These are phyloP conservation scores for Buathra laborator DNA, from an alignment of 2,888 invertebrate genomes.

Conservation along the genomic window DNA sequence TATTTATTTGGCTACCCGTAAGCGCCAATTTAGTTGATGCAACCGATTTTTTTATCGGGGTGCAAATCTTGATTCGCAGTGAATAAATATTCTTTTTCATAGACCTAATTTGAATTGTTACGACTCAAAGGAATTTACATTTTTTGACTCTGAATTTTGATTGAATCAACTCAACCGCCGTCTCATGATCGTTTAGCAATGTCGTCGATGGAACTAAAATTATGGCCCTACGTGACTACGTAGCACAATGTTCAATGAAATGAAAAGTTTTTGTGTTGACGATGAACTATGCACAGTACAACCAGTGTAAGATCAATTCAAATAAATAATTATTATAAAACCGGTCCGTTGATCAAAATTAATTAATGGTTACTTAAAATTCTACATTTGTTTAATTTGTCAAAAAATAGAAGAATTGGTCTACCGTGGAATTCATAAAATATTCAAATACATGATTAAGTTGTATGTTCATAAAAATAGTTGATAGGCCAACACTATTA, in stretches of 20 bases:
- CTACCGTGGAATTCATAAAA: background rate
- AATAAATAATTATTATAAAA: constrained; percentile 1
- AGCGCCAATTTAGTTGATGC: too few relatives aligned
- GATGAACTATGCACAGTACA: background rate
- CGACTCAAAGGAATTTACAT: constrained; percentile 3
- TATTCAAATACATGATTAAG: background rate
- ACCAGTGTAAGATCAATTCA: background rate
- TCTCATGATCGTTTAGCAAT: background rate
- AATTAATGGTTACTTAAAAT: constrained; percentile 6
- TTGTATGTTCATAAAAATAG: constrained; percentile 9
- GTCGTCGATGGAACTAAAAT: background rate
- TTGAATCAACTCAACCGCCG: constrained; percentile 5
- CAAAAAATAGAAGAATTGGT: constrained; percentile 5
- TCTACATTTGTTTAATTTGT: background rate
- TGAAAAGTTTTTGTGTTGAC: background rate
- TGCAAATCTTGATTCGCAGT: background rate
- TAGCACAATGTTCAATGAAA: constrained; percentile 14
- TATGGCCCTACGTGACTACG: constrained; percentile 6
- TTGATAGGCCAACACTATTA: background rate
- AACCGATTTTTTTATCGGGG: too few relatives aligned
- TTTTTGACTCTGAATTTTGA: background rate
- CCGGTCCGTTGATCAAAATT: background rate
- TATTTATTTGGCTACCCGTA: too few relatives aligned
- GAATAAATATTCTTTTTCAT: constrained; percentile 3
- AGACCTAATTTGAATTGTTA: constrained; percentile 11